Percentiles rank a stretch among this genome's conserved stretches.
Evolutionary conservation across 2,797 vertebrate species (phyloP).

Genomic region (Champsocephalus gunnari): DNA sequence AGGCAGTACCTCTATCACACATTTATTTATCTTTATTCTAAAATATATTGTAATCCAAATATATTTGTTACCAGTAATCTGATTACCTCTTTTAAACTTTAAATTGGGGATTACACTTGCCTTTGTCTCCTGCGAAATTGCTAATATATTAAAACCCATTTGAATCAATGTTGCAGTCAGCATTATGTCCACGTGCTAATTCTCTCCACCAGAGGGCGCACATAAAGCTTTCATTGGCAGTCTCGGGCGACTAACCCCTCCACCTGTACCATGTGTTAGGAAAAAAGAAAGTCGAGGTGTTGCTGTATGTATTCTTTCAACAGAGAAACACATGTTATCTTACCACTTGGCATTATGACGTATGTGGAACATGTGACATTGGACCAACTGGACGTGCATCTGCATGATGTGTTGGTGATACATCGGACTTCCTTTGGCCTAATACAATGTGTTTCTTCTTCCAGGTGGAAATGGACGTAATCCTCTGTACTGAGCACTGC

Average conservation of each 20-base stretch:
- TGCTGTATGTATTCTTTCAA: no score
- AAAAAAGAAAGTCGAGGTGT: no score
- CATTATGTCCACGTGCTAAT: background rate
- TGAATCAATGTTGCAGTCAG: background rate
- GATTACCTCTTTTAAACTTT: no score
- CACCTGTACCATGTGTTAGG: background rate
- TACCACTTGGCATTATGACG: no score
- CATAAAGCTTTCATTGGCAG: background rate
- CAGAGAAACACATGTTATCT: no score
- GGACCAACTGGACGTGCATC: no score
- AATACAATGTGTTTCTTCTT: conserved; percentile 3
- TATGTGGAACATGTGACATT: background rate
- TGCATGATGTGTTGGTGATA: no score
- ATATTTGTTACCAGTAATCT: no score
- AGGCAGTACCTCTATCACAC: no score
- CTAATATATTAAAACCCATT: background rate
- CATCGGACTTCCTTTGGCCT: no score
- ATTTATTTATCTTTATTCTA: no score
- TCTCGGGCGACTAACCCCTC: background rate
- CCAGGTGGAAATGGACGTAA: conserved; percentile 61
- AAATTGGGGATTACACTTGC: background rate
- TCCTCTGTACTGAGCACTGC: conserved; percentile 18
- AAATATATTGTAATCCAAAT: no score
- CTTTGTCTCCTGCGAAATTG: background rate
- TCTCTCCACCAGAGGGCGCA: background rate